Evolutionary conservation across 1,140 invertebrate species (phyloP).

Genomic region (Drosophila tani): DNA sequence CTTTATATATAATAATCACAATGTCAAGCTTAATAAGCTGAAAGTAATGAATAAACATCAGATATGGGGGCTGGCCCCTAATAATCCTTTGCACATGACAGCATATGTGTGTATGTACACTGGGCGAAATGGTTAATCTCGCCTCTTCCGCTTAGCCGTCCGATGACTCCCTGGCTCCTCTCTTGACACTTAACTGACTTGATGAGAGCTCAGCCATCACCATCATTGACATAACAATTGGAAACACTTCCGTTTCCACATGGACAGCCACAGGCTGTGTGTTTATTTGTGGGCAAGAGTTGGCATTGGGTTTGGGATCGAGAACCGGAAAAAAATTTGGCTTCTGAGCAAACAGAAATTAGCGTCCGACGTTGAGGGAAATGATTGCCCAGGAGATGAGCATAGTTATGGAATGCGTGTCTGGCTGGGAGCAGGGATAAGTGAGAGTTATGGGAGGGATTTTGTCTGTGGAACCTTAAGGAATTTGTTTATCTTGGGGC

Average conservation of each 20-base stretch:
- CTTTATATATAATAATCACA: slow-evolving; percentile 28
- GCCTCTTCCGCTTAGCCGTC: too few relatives aligned
- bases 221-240: slow-evolving; percentile 61
- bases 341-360: slow-evolving; percentile 48
- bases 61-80: slow-evolving; percentile 18
- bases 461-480: slow-evolving; percentile 7
- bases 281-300: slow-evolving; percentile 16
- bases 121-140: slow-evolving; percentile 15
- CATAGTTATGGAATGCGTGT: slow-evolving; percentile 20
- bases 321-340: slow-evolving; percentile 20
- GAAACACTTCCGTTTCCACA: slow-evolving; percentile 50
- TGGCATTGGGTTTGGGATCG: slow-evolving; percentile 10
- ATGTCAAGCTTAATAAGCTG: slow-evolving; percentile 33
- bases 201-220: slow-evolving; percentile 55
- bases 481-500: slow-evolving; percentile 12
- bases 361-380: slow-evolving; percentile 36
- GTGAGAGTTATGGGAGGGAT: slow-evolving; percentile 22
- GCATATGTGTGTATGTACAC: slow-evolving; percentile 17
- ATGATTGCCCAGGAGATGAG: slow-evolving; percentile 47
- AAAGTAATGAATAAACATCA: slow-evolving; percentile 56
- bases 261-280: slow-evolving; percentile 28
- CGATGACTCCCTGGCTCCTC: background rate
- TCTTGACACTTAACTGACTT: slow-evolving; percentile 42
- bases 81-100: slow-evolving; percentile 39
- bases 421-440: slow-evolving; percentile 2